Evolutionary conservation across 2,113 vertebrate genomes (phyloP), one percentile per base, ranked within the genome.

Genomic region (Sphaerodactylus townsendi): DNA sequence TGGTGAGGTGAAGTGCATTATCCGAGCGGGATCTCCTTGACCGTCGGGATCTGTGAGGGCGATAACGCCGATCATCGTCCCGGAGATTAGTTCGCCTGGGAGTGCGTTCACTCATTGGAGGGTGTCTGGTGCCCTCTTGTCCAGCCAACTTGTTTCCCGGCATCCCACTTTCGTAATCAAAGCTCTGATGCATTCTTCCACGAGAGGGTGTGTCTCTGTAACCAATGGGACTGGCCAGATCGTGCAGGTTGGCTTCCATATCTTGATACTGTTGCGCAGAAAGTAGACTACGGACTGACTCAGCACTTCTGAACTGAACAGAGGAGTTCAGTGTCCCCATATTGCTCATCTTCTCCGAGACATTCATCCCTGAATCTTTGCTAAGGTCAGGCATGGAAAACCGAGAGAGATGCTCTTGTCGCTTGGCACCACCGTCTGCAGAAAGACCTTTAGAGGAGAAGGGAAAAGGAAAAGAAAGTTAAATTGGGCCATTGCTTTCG

Each of bases 321-420:
- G 98, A 99, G 5, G 98, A 98, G 91, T 98, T 98, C 1, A 99
- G 96, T 0, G 98, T 98, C 64, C 97, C 97, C 97, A 98, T 97
- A 94, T 96, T 98, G 92, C 98, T 99, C 92, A 97, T 85, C 91
- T 99, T 99, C 94, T 99, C 98, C 0, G 98, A 99, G 86, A 98
- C 88, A 0, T 99, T 99, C 98, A 99, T 98, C 53, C 98, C 99
- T 0, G 99, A 99, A 96, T 99, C 98, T 94, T 99, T 99, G 96
- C 99, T 99, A 89, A 99, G 95, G 93, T 99, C 99, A 0, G 99
- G 99, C 98, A 99, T 99, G 25, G 99, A 99, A 91, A 99, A 99
- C 25, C 98, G 96, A 72, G 99, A 99, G 39, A 99, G 97, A 79
- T 98, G 98, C 92, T 99, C 98, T 93, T 98, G 98, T 56, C 97